Evolutionary conservation across 2,888 invertebrate genomes (phyloP), one percentile per base, ranked within the genome.

Genomic region (Chrysopilus asiliformis): DNA sequence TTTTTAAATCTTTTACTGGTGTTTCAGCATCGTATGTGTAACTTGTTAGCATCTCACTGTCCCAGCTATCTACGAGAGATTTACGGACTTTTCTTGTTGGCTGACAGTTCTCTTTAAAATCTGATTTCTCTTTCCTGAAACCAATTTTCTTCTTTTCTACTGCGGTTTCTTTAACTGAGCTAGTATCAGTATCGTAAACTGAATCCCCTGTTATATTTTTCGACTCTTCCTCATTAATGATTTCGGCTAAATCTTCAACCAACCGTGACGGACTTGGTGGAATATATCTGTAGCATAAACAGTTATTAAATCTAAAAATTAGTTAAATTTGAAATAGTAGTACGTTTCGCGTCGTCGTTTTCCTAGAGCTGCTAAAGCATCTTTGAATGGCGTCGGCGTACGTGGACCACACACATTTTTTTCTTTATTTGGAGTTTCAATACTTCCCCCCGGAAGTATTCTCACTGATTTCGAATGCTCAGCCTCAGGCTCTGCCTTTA

Each of bases 341-440:
- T 39, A 47, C 45, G 38, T 69, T 1, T 76, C 67, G 0, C 80
- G 83, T 0, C 81, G 77, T 48, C 82, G 81, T 62, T 80, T 83
- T 48, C 85, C 82, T 22, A 91, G 61, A 48, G 87, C 89, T 0
- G 86, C 89, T 50, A 91, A 68, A 0, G 91, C 91, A 47, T 86
- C 80, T 58, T 94, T 94, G 65, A 94, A 89, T 0, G 94, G 93
- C 0, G 94, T 94, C 3, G 94, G 94, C 0, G 94, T 94, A 49
- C 89, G 68, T 2, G 75, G 74, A 1, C 68, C 68, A 31, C 63
- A 57, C 26, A 50, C 57, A 22, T 58, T 47, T 37, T 56, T 57
- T 32, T 49, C 53, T 22, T 61, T 60, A 26, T 58, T 54, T 16
- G 60, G 60, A 5, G 60, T 60, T 50, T 58, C 58, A 22, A n/a